Conservation (phyloP, 2,888 invertebrate species). For the Heterodera filipjevi region DNA sequence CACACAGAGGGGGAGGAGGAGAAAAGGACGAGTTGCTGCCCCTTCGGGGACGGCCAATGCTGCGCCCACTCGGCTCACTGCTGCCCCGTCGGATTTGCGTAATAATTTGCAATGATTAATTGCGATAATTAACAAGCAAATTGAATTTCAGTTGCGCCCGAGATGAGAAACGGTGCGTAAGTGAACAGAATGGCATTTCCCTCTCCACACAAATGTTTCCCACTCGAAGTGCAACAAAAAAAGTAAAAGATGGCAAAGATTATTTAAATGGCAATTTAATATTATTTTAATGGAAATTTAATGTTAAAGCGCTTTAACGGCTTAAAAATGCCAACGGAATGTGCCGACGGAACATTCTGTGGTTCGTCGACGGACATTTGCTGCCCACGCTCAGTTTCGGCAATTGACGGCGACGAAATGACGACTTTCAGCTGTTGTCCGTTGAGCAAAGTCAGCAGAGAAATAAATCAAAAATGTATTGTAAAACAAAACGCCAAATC, state of each 20-base stretch:
- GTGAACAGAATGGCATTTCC: slow-evolving; percentile 3
- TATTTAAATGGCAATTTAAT: no score
- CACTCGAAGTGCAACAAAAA: background rate
- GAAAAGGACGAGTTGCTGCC: slow-evolving; percentile 23
- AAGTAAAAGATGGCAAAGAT: background rate
- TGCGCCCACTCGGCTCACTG: slow-evolving; percentile 21
- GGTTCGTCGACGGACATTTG: slow-evolving; percentile 15
- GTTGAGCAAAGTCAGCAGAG: slow-evolving; percentile 16
- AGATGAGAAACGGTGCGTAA: slow-evolving; percentile 11
- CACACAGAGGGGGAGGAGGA: background rate
- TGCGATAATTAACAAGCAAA: background rate
- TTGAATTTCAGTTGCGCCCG: slow-evolving; percentile 11
- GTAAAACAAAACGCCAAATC: background rate
- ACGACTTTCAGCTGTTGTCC: slow-evolving; percentile 28
- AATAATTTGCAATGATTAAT: background rate
- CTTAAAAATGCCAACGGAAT: background rate
- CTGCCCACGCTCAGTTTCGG: background rate
- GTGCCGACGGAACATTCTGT: slow-evolving; percentile 29
- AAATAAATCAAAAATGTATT: background rate
- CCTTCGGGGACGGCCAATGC: slow-evolving; percentile 25
- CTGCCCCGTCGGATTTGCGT: slow-evolving; percentile 25
- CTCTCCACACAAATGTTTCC: slow-evolving; percentile 1
- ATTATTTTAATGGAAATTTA: background rate
- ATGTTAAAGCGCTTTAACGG: background rate
- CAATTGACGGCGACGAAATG: background rate